Evolutionary conservation across 2,888 invertebrate genomes (phyloP), one percentile per base, ranked within the genome.

Genomic region (Drosophila anomelani): DNA sequence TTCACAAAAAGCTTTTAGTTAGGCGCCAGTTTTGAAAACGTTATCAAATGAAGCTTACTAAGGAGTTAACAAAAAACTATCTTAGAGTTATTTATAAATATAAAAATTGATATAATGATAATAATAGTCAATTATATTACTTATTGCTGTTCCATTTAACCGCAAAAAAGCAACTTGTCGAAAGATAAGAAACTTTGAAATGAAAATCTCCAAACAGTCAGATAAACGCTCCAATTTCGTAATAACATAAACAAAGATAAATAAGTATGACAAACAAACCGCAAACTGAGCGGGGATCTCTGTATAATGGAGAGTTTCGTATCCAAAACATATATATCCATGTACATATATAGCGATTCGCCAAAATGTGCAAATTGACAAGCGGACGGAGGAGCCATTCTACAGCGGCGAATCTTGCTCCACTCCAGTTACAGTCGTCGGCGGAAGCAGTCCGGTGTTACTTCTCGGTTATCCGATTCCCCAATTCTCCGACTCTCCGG

Each of bases 321-420:
- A n/a, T 43, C 12, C 23, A 20, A 43, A 51, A 36, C 64, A 38
- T 64, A 43, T 34, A 62, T 5, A 1, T 36, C 12, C 4, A 20
- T 13, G 17, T 29, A 49, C 39, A 13, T 44, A 60, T 13, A 44
- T 26, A 26, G 34, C 39, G 23, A 20, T 63, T 75, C 66, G 56
- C 38, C 17, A 15, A 74, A 79, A 77, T 59, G 85, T 88, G 84
- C 64, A 49, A 88, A 86, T 86, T 86, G 77, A 55, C 69, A 56
- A 57, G 32, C 57, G 32, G 63, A 36, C 61, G 41, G 44, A 72
- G 69, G 53, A 32, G 74, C 47, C 34, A 12, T 12, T 34, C 10
- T 59, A 44, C 46, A 54, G 41, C 32, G n/a, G 20, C 68, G 26
- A 47, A 49, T 55, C 47, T 26, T 32, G 38, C 59, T 75, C 56